Evolutionary conservation across 92 coral and sea anemone genomes (phyloP).

Genomic region (Phenganax stokvisi): DNA sequence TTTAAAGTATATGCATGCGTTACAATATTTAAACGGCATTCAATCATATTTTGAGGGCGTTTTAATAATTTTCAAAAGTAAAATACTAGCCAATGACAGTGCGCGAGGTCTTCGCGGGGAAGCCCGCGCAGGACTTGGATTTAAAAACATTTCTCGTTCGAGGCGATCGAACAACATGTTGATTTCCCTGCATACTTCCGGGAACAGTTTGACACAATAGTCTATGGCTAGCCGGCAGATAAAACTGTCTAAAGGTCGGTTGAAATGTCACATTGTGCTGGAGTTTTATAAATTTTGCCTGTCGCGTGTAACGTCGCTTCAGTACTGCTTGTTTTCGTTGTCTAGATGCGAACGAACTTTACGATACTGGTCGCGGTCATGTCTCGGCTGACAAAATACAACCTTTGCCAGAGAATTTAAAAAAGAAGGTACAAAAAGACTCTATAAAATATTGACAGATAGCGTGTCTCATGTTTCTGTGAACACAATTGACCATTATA

Average conservation of each 20-base stretch:
- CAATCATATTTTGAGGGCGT: too few species aligned
- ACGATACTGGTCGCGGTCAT: constrained; percentile 40
- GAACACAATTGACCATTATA: constrained; percentile 11
- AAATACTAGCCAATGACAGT: constrained; percentile 23
- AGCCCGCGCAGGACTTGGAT: constrained; percentile 29
- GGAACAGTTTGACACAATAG: constrained; percentile 13
- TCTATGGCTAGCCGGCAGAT: constrained; percentile 23
- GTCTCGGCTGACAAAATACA: constrained; percentile 37
- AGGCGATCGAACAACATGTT: not conserved
- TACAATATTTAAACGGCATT: too few species aligned
- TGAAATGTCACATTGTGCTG: constrained; percentile 13
- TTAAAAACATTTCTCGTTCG: constrained; percentile 5
- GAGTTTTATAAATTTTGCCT: not conserved
- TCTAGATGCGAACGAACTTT: constrained; percentile 14
- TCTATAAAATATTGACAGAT: constrained; percentile 45
- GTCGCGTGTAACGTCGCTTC: not conserved
- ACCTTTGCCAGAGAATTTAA: constrained; percentile 34
- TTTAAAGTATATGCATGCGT: too few species aligned
- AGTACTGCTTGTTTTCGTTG: constrained; percentile 13
- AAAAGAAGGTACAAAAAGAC: constrained; percentile 35
- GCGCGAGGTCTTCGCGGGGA: constrained; percentile 36
- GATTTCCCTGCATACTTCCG: constrained; percentile 21
- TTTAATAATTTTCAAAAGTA: not conserved
- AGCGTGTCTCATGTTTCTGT: constrained; percentile 5
- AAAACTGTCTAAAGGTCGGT: constrained; percentile 37